A percentile compares a stretch with the other conserved stretches of the same genome.
Evolutionary conservation across 2,888 invertebrate species (phyloP).

Genomic region (Tipula helvola): DNA sequence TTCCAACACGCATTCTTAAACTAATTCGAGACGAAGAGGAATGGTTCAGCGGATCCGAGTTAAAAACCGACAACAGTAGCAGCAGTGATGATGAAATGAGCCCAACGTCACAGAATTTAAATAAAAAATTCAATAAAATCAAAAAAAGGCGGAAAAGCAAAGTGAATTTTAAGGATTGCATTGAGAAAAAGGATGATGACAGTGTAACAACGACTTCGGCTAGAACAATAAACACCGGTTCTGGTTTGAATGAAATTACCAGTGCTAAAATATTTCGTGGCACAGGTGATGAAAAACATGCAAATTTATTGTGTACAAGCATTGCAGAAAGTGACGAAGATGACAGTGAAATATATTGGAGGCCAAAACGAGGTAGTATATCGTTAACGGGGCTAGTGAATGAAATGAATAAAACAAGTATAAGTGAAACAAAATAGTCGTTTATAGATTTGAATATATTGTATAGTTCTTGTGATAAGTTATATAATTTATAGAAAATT

Average conservation of each 20-base stretch:
- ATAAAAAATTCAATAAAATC: not conserved
- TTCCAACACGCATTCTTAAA: not conserved
- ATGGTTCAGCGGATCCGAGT: slow-evolving; percentile 18
- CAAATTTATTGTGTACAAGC: not conserved
- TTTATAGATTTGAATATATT: not conserved
- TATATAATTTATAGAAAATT: not conserved
- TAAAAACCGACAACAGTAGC: slow-evolving; percentile 18
- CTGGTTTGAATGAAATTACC: not conserved
- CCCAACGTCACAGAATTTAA: not conserved
- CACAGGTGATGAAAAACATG: not conserved
- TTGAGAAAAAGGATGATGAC: not conserved
- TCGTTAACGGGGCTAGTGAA: slow-evolving; percentile 15
- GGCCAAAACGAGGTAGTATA: slow-evolving; percentile 18
- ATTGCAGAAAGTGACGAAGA: slow-evolving; percentile 10
- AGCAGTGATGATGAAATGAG: slow-evolving; percentile 15
- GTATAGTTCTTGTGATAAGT: not conserved
- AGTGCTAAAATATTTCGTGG: not conserved
- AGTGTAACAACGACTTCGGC: not conserved
- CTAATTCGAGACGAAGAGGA: slow-evolving; percentile 38
- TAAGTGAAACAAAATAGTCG: not conserved
- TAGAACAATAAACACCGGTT: not conserved
- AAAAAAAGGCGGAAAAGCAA: not conserved
- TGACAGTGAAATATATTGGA: slow-evolving; percentile 14
- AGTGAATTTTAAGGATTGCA: not conserved
- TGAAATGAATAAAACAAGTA: slow-evolving; percentile 11